Conservation (phyloP, 1,140 invertebrate species). For the Brachionus manjavacas region DNA sequence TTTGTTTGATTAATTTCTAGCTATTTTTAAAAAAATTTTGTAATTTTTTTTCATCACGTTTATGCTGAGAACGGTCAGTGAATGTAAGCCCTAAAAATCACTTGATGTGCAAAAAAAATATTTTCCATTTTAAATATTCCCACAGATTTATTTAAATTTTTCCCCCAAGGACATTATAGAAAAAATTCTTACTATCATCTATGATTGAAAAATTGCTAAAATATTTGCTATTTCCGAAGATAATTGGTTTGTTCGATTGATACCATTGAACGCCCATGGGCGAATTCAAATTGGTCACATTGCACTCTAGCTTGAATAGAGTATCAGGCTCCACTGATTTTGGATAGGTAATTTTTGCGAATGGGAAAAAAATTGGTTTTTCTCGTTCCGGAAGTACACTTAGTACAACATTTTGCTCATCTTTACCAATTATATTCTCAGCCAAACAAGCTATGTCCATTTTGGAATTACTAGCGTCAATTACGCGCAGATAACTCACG, state of each 20-base stretch:
- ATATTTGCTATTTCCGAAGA: constrained; percentile 2
- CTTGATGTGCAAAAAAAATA: too few relatives aligned
- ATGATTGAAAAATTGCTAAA: constrained; percentile 21
- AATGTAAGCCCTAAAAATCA: too few relatives aligned
- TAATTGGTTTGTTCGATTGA: constrained; percentile 29
- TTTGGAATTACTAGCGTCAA: background rate
- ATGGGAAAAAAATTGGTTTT: background rate
- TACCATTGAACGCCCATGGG: constrained; percentile 1
- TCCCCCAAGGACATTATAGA: background rate
- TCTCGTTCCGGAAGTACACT: background rate
- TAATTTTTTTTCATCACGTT: too few relatives aligned
- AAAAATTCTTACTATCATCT: background rate
- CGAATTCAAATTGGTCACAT: background rate
- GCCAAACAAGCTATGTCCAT: background rate
- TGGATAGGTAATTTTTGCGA: background rate
- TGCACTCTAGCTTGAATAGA: constrained; percentile 28
- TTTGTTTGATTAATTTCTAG: too few relatives aligned
- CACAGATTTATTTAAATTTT: too few relatives aligned
- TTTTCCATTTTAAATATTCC: too few relatives aligned
- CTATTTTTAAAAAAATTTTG: too few relatives aligned
- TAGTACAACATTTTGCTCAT: background rate
- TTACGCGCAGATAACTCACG: constrained; percentile 17
- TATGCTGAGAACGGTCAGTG: too few relatives aligned
- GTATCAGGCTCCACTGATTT: constrained; percentile 29
- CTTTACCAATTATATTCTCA: background rate